Base-by-base conservation (phyloP, 2,888 invertebrate genomes). In the Cloeon dipterum region DNA sequence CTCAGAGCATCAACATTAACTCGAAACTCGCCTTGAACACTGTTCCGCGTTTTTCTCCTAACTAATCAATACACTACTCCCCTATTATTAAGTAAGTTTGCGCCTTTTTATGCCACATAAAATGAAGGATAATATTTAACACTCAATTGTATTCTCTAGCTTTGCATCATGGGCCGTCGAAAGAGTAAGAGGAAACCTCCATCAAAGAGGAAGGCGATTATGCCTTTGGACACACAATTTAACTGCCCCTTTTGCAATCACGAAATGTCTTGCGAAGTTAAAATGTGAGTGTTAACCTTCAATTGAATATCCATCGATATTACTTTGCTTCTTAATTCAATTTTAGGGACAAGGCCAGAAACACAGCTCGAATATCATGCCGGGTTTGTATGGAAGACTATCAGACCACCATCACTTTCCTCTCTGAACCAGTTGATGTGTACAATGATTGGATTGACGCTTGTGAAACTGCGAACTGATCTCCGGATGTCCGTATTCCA, bases 401-500 rank as follows among this genome's bases (percentile, higher is more conserved):
- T 59, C 94, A 96, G 56, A 89, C 94, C 1, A 75, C 77, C 20
- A 91, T 96, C 45, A 94, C 93, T 60, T 83, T 88, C 51, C 63
- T 98, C 41, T 93, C 94, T 7, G 96, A 98, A 57, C 81, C 96
- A 5, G 76, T 98, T 46, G 98, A 98, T 65, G 96, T 98, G 13
- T 98, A 96, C 56, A 93, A 94, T 59, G 94, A 96, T 56, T 98
- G 96, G 96, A 93, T 98, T 41, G 96, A 98, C 65, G 96, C 94
- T 1, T 98, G 96, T 61, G 96, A 98, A 66, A 72, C 66, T 48
- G 94, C 93, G 39, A 98, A 89, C 57, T 74, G 57, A 63, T 57
- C 21, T 7, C 21, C 33, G 34, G 35, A 23, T 33, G 36, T 26
- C 17, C 26, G 35, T 17, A 41, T 53, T 41, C 33, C 61, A 61